Evolutionary conservation across 2,113 vertebrate species (phyloP).

Genomic region (Stegostoma tigrinum): DNA sequence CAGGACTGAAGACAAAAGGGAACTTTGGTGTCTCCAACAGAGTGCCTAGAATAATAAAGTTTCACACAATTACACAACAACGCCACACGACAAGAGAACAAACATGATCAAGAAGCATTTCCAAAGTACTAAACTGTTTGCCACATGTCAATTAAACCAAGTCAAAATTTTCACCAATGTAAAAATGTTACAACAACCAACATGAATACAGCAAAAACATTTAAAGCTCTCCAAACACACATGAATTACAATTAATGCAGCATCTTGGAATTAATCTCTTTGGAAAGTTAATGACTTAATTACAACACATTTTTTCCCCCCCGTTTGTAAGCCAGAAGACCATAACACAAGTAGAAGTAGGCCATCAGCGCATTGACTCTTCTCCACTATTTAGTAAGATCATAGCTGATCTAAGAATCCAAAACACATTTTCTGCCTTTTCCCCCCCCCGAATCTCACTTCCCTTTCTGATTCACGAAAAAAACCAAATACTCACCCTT

Average conservation of each 20-base stretch:
- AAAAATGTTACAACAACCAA: neutral
- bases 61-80: neutral
- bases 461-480: too few relatives aligned
- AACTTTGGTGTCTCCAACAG: conserved; percentile 91
- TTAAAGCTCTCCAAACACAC: neutral
- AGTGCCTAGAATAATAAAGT: conserved; percentile 65
- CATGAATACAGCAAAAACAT: neutral
- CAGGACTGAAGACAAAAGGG: conserved; percentile 97
- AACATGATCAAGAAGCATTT: neutral
- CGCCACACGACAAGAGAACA: neutral
- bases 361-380: too few relatives aligned
- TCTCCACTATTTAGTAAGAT: too few relatives aligned
- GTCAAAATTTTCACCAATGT: neutral
- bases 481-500: too few relatives aligned
- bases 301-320: neutral
- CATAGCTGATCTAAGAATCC: too few relatives aligned
- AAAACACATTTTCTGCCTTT: too few relatives aligned
- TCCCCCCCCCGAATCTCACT: too few relatives aligned
- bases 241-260: neutral
- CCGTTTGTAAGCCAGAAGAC: too few relatives aligned
- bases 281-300: neutral
- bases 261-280: neutral
- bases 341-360: too few relatives aligned
- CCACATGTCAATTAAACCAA: neutral
- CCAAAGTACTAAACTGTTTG: neutral